Evolutionary conservation across 2,888 invertebrate genomes (phyloP).

Genomic region (Anthophora plumipes): DNA sequence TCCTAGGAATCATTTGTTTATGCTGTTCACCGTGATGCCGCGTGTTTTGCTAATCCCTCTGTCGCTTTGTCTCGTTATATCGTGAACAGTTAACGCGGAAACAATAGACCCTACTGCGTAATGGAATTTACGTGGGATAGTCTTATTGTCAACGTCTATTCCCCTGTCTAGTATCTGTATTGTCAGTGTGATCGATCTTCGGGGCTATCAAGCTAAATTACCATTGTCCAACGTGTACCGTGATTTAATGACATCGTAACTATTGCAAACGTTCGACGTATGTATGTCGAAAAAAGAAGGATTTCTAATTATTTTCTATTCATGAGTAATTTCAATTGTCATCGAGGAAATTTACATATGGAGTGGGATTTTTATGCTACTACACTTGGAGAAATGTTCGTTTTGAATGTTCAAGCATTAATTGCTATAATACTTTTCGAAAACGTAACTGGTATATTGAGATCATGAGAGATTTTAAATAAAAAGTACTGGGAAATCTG

Average conservation of each 20-base stretch:
- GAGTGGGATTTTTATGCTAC: too few species aligned
- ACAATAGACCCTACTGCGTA: conserved; percentile 56
- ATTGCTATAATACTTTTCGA: too few species aligned
- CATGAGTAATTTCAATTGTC: too few species aligned
- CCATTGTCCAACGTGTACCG: background rate
- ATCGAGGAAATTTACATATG: too few species aligned
- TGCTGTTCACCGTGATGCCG: conserved; percentile 28
- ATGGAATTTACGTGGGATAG: conserved; percentile 51
- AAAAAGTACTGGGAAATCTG: too few species aligned
- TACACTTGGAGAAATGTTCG: too few species aligned
- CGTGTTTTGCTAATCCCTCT: conserved; percentile 59
- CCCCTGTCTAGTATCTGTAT: conserved; percentile 34
- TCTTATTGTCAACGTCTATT: conserved; percentile 46
- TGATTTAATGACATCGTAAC: background rate
- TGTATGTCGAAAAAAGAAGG: background rate
- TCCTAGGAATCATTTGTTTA: conserved; percentile 60
- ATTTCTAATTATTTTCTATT: background rate
- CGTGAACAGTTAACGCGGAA: conserved; percentile 21
- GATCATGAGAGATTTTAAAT: too few species aligned
- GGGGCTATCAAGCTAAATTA: conserved; percentile 29
- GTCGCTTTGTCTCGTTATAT: conserved; percentile 57
- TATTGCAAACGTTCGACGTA: background rate
- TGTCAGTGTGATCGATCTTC: conserved; percentile 34
- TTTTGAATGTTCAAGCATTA: too few species aligned
- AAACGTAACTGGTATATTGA: too few species aligned